phyloP scores from a whole-genome alignment of 2,113 vertebrate species.

The Xyliphius kryptos region DNA sequence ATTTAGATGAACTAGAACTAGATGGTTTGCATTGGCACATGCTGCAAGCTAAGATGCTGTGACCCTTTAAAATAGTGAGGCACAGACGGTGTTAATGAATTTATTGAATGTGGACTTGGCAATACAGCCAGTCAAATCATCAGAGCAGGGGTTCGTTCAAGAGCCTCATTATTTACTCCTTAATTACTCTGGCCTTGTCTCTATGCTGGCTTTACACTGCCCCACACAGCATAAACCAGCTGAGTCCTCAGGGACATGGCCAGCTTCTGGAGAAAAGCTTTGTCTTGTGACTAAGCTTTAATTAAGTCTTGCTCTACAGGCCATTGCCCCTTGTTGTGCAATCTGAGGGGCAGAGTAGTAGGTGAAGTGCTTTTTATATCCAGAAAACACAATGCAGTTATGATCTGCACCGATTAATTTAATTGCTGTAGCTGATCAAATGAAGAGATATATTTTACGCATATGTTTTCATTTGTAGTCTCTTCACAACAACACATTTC shows the following conservation, averaged over 20 bases:
- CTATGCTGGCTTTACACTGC: conserved; percentile 13
- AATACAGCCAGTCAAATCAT: conserved; percentile 30
- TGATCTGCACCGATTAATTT: too few relatives aligned
- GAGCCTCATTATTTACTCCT: conserved; percentile 45
- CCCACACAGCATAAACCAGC: conserved; percentile 28
- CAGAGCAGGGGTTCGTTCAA: conserved; percentile 30
- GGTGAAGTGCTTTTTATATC: too few relatives aligned
- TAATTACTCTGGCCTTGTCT: conserved; percentile 44
- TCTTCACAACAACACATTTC: too few relatives aligned
- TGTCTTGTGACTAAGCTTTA: conserved; percentile 42
- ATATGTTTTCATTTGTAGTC: too few relatives aligned
- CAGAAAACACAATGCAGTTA: too few relatives aligned
- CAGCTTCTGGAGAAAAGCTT: conserved; percentile 22
- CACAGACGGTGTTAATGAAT: conserved; percentile 38
- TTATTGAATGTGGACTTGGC: conserved; percentile 38
- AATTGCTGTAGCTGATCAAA: too few relatives aligned
- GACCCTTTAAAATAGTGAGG: conserved; percentile 29
- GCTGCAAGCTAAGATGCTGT: background rate
- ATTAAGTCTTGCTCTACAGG: conserved; percentile 33
- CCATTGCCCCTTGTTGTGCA: conserved; percentile 21
- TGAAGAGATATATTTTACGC: too few relatives aligned
- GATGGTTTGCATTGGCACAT: background rate
- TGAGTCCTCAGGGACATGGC: conserved; percentile 22
- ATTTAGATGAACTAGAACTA: too few relatives aligned
- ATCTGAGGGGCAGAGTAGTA: too few relatives aligned